Percentiles rank a stretch among this genome's conserved stretches.
phyloP scores from a whole-genome alignment of 2,113 vertebrate species.

The Myanophis thanlyinensis region DNA sequence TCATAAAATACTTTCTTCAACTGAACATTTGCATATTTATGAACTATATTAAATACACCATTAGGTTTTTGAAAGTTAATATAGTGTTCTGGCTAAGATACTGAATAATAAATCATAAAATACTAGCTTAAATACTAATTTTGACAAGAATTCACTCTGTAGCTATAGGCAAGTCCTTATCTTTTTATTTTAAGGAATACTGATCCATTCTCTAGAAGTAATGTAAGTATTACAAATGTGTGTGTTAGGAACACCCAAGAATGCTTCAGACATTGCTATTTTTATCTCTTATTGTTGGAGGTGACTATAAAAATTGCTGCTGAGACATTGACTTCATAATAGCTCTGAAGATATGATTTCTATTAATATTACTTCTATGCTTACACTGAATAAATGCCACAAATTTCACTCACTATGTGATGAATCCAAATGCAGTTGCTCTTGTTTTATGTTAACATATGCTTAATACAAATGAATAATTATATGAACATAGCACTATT shows the following conservation, averaged over 20 bases:
- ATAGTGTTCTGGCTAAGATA: neutral
- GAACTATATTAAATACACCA: neutral
- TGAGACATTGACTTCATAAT: neutral
- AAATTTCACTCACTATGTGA: neutral
- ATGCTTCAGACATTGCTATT: neutral
- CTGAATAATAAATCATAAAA: neutral
- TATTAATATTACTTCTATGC: constrained; percentile 6
- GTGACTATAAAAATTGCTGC: neutral
- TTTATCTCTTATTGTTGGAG: neutral
- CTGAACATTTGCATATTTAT: neutral
- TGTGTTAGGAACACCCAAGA: neutral
- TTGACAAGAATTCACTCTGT: neutral
- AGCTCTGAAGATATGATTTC: neutral
- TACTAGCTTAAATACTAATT: neutral
- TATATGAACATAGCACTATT: constrained; percentile 15
- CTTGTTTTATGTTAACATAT: constrained; percentile 16
- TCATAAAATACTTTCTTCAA: neutral
- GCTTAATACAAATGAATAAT: constrained; percentile 35
- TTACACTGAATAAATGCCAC: constrained; percentile 8
- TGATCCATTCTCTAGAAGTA: neutral
- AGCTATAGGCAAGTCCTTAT: neutral
- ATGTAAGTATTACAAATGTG: neutral
- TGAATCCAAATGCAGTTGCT: constrained; percentile 3
- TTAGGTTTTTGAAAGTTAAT: neutral
- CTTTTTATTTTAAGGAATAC: neutral